phyloP scores from a whole-genome alignment of 2,113 vertebrate genomes.

The Riparia riparia region DNA sequence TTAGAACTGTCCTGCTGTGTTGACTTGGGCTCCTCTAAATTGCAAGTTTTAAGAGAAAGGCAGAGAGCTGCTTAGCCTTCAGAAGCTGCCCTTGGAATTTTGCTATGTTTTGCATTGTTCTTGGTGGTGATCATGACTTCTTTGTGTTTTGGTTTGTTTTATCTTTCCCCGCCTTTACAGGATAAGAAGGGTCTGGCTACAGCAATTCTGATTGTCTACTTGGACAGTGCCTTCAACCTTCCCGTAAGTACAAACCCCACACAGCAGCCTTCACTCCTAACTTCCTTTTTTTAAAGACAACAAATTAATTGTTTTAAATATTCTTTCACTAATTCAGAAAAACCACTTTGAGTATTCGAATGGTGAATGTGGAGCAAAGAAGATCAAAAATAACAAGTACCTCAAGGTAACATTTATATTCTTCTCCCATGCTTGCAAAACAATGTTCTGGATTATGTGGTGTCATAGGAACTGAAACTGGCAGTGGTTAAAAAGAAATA shows the following conservation, averaged over 20 bases:
- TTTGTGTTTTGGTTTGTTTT: background rate
- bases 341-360: conserved; percentile 86
- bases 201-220: conserved; percentile 91
- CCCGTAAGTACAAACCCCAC: conserved; percentile 82
- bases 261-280: background rate
- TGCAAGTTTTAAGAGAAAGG: background rate
- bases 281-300: background rate
- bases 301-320: conserved; percentile 6
- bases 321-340: conserved; percentile 77
- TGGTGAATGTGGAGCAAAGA: conserved; percentile 81
- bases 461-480: background rate
- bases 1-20: background rate
- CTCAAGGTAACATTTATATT: conserved; percentile 77
- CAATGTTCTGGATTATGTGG: background rate
- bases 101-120: background rate
- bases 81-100: background rate
- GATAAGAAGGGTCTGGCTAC: conserved; percentile 79
- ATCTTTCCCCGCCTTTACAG: conserved; percentile 65
- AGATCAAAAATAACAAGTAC: conserved; percentile 79
- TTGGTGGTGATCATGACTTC: background rate
- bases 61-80: background rate
- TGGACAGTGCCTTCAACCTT: conserved; percentile 89
- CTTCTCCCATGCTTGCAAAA: background rate
- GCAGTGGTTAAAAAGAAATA: background rate
- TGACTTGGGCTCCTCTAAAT: background rate